A percentile compares a stretch with the other conserved stretches of the same genome.
phyloP scores from a whole-genome alignment of 2,113 vertebrate species.

The Calidris pugnax region DNA sequence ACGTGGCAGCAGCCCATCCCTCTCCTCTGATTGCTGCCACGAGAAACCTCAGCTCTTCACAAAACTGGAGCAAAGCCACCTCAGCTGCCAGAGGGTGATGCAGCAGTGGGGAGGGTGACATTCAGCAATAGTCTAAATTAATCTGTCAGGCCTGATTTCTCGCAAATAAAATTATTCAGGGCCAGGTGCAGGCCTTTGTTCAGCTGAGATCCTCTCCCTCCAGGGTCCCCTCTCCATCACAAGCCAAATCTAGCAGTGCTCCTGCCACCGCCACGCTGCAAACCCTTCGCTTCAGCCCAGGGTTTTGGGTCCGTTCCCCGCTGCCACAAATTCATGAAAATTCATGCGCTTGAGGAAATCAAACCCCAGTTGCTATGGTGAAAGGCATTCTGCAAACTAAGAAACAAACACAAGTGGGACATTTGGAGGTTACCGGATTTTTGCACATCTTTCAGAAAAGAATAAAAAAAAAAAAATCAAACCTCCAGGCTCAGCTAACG shows the following conservation, averaged over 20 bases:
- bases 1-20: neutral
- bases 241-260: neutral
- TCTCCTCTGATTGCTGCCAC: neutral
- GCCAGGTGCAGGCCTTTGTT: neutral
- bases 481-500: neutral
- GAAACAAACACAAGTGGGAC: conserved; percentile 61
- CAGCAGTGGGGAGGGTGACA: neutral
- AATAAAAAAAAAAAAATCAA: neutral
- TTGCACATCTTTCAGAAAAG: neutral
- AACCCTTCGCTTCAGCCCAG: neutral
- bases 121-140: neutral
- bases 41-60: neutral
- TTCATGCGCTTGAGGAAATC: conserved; percentile 31
- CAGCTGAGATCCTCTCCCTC: neutral
- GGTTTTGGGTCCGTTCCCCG: neutral
- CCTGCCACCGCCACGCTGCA: neutral
- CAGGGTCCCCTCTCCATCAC: neutral
- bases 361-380: conserved; percentile 65
- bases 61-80: conserved; percentile 23
- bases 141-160: neutral
- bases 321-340: conserved; percentile 12
- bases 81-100: conserved; percentile 11
- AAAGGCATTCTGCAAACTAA: conserved; percentile 59
- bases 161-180: neutral
- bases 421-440: conserved; percentile 58